phyloP scores from a whole-genome alignment of 2,797 vertebrate species.

The Pipistrellus pygmaeus region DNA sequence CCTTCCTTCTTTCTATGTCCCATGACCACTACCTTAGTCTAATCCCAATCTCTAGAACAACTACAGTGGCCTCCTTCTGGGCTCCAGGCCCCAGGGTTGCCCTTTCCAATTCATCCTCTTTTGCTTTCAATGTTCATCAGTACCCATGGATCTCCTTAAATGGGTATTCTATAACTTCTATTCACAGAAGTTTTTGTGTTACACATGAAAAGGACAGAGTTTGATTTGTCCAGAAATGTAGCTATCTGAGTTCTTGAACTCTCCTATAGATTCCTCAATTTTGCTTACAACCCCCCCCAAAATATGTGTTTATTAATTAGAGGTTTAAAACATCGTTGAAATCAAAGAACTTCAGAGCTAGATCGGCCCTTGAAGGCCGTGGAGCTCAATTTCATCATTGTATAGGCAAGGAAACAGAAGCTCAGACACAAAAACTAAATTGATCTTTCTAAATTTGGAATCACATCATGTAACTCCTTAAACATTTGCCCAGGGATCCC shows the following conservation, averaged over 20 bases:
- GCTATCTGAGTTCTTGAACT: conserved; percentile 12
- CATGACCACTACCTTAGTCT: background rate
- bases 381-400: background rate
- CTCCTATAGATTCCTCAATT: background rate
- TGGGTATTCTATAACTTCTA: background rate
- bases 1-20: background rate
- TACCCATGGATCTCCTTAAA: background rate
- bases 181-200: background rate
- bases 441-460: conserved; percentile 31
- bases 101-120: background rate
- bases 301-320: background rate
- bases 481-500: background rate
- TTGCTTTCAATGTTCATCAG: background rate
- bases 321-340: background rate
- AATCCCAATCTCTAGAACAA: background rate
- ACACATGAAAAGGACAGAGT: background rate
- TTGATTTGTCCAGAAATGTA: conserved; percentile 29
- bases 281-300: background rate
- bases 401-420: background rate
- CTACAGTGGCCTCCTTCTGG: background rate
- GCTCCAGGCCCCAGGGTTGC: background rate
- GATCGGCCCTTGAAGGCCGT: background rate
- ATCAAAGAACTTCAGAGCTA: background rate
- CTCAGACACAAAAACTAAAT: background rate
- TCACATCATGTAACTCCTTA: background rate